These are phyloP conservation scores for Panonychus citri DNA, from an alignment of 1,140 invertebrate genomes.

Conservation along the genomic window DNA sequence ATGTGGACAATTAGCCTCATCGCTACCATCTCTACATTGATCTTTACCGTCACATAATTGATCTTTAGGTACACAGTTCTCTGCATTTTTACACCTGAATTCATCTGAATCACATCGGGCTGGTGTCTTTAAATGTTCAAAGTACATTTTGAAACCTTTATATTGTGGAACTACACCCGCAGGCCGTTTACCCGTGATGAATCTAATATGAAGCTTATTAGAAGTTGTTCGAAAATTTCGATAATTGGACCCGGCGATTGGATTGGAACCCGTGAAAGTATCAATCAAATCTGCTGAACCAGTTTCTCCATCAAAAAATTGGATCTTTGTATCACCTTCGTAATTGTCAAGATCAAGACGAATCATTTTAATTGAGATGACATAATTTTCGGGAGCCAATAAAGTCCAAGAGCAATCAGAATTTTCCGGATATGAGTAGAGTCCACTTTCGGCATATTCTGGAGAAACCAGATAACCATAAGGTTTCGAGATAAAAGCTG, in stretches of 20 bases:
- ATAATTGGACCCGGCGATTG: background rate
- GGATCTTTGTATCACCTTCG: background rate
- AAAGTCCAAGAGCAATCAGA: background rate
- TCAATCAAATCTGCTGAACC: background rate
- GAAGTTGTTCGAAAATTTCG: background rate
- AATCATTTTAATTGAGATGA: background rate
- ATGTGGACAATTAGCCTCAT: conserved; percentile 26
- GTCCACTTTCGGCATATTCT: background rate
- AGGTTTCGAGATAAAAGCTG: background rate
- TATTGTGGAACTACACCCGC: background rate
- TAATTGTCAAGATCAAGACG: background rate
- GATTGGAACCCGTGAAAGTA: background rate
- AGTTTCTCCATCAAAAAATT: background rate
- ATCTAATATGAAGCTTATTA: background rate
- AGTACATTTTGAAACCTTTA: background rate
- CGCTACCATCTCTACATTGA: conserved; percentile 75
- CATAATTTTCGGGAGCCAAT: background rate
- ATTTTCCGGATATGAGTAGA: background rate
- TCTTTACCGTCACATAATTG: conserved; percentile 60
- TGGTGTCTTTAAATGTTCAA: background rate
- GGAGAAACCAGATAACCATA: background rate
- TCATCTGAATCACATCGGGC: background rate
- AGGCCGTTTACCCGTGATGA: background rate
- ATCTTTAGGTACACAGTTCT: conserved; percentile 58
- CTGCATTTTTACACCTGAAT: conserved; percentile 27